Base-by-base conservation (phyloP, 2,113 vertebrate genomes). In the Ciconia boyciana region DNA sequence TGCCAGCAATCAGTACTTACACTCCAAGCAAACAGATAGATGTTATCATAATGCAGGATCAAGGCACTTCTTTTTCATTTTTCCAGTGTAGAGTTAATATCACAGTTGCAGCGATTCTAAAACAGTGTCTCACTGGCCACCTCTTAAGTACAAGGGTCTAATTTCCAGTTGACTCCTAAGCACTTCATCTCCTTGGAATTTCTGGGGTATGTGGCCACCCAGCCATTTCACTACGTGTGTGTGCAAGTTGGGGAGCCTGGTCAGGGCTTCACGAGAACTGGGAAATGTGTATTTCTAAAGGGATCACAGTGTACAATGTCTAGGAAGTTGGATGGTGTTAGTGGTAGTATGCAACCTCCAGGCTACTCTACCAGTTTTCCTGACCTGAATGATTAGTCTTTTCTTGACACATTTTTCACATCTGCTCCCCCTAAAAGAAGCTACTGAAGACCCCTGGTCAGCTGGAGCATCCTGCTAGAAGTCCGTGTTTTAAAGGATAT, bases 51-150 rank as follows among this genome's bases (percentile, higher is more conserved):
- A 49, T n/a, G 22, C 20, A 80, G 57, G 15, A 60, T 46, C 1
- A 3, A 64, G 43, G 3, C 31, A 80, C 24, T 18, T 52, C 1
- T 29, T 82, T 71, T 54, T 72, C 2, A 22, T 62, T 83, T 83
- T 85, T 86, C 41, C 1, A 1, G 1, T 0, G 1, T 10, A 8
- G 10, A 19, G 9, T 49, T 71, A 72, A 39, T 39, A 17, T 80
- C 41, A 28, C 29, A 18, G 10, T 29, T 60, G 22, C 17, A 76
- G 10, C 0, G 2, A 20, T 69, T 89, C 61, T 80, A 46, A 64
- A 48, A 2, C 10, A 48, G 4, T 22, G 28, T 36, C 65, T 90
- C 39, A 58, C 5, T 43, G 32, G 19, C 13, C 29, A 18, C 0
- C 0, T 21, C 13, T 49, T 46, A 46, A 76, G 9, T 25, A 32